A percentile compares a stretch with the other conserved stretches of the same genome.
These are phyloP conservation scores for Teleogryllus occipitalis DNA, from an alignment of 1,140 invertebrate species.

Conservation along the genomic window DNA sequence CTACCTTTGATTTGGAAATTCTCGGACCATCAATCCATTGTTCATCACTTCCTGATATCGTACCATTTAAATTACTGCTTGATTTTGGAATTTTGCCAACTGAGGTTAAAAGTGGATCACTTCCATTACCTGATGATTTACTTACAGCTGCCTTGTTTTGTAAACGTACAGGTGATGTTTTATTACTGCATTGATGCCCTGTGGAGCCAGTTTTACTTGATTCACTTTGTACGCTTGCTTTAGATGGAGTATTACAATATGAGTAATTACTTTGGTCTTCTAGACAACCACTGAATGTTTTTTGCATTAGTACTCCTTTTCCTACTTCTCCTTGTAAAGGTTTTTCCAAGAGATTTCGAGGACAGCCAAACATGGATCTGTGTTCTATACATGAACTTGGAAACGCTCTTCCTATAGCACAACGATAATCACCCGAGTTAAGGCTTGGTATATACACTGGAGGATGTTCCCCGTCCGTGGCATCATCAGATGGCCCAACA, in stretches of 20 bases:
- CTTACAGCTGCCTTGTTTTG: slow-evolving; percentile 7
- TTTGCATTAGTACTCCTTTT: slow-evolving; percentile 24
- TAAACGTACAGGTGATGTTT: slow-evolving; percentile 27
- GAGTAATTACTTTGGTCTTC: slow-evolving; percentile 45
- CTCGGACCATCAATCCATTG: slow-evolving; percentile 94
- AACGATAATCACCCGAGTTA: slow-evolving; percentile 71
- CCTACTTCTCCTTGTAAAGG: slow-evolving; percentile 24
- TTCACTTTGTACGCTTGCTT: not conserved
- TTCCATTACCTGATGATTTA: slow-evolving; percentile 33
- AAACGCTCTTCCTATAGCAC: slow-evolving; percentile 66
- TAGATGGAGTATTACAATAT: slow-evolving; percentile 30
- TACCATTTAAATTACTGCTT: not conserved
- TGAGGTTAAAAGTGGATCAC: not conserved
- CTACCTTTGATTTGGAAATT: slow-evolving; percentile 73
- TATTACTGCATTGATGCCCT: slow-evolving; percentile 24
- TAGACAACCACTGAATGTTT: slow-evolving; percentile 30
- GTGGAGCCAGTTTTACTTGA: slow-evolving; percentile 12
- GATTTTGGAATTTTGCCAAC: slow-evolving; percentile 36
- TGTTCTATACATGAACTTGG: slow-evolving; percentile 64
- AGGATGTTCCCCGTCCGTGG: slow-evolving; percentile 86
- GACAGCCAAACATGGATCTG: slow-evolving; percentile 25
- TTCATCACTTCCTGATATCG: slow-evolving; percentile 55
- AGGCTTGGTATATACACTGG: slow-evolving; percentile 78
- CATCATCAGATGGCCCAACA: slow-evolving; percentile 78
- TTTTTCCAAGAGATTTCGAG: not conserved